Evolutionary conservation across 2,888 invertebrate genomes (phyloP), one percentile per base, ranked within the genome.

Genomic region (Nemoura dubitans): DNA sequence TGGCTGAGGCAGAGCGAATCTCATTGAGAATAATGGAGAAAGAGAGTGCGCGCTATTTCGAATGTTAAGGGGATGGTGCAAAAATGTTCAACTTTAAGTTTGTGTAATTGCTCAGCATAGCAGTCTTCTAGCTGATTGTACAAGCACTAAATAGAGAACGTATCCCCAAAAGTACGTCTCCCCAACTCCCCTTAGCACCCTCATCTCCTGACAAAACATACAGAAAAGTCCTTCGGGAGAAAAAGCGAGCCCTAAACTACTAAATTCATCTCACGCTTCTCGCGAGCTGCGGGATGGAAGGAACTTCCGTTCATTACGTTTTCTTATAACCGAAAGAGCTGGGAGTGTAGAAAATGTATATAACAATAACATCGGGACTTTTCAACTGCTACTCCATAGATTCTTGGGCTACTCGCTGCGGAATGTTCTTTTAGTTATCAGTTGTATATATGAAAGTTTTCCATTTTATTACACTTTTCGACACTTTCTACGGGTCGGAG

Each of bases 151-250:
- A 59, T 59, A 59, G 59, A 59, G 59, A 59, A 59, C 59, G 59
- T 59, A 59, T 59, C 59, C 59, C 59, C 59, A 59, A 59, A 59
- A 59, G 59, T 59, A 59, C 78, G 1, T 78, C 78, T 14, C 28
- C 28, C 78, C 27, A 26, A 78, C 25, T 78, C 78, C 78, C 28
- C 78, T 78, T 27, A 2, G 28, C 78, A 27, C 78, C 78, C 78
- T 78, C 78, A 78, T 28, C 78, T 28, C 26, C 27, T 78, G 59
- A 59, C 59, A 78, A 78, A 78, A 78, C 78, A 78, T 28, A 78
- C 78, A 78, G 26, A 78, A 78, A 78, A 78, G 78, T 78, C 78
- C 78, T 78, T 26, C 78, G 78, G 78, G 78, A 78, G 78, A 28
- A 26, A 14, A 78, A 28, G 16, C 26, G 78, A 28, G 26, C 25